Evolutionary conservation across 2,888 invertebrate genomes (phyloP), one percentile per base, ranked within the genome.

Genomic region (Acleris sparsana): DNA sequence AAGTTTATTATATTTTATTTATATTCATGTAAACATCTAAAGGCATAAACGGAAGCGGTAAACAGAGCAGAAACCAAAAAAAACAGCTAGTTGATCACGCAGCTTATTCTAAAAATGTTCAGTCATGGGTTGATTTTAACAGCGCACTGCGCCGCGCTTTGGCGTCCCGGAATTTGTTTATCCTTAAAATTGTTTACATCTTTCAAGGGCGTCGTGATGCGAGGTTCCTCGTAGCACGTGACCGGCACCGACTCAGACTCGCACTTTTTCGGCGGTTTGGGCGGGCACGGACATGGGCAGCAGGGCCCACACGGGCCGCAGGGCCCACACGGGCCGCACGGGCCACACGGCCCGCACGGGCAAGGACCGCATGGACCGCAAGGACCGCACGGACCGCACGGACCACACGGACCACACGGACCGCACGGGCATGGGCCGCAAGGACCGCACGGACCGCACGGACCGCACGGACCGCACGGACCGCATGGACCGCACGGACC

Each of bases 341-440:
- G 59, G 1, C 62, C 67, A n/a, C 67, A 67, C 13, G 66, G 66
- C 0, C 66, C 62, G 25, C 67, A 59, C 1, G 67, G 63, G 39
- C 71, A 62, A 0, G 72, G 58, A 56, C 84, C n/a, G n/a, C n/a
- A 83, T 0, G 86, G 85, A 0, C 83, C 80, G 43, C 84, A 85
- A 0, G 83, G 79, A 0, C 80, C 77, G 22, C 69, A 56, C 57
- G 74, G 73, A 0, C 80, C 74, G n/a, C 73, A 72, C 0, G 75
- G 75, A 0, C 44, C 58, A 52, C 53, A 66, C 46, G 18, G 73
- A 64, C 59, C 57, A 11, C 76, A 78, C 0, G 80, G 80, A 0
- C 75, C 75, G 43, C 81, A 79, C 2, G 65, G 70, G 55, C 70
- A 72, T n/a, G n/a, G n/a, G 53, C 65, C 72, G 13, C 73, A 72